Evolutionary conservation across 2,113 vertebrate genomes (phyloP), one percentile per base, ranked within the genome.

Genomic region (Amazona vittata): DNA sequence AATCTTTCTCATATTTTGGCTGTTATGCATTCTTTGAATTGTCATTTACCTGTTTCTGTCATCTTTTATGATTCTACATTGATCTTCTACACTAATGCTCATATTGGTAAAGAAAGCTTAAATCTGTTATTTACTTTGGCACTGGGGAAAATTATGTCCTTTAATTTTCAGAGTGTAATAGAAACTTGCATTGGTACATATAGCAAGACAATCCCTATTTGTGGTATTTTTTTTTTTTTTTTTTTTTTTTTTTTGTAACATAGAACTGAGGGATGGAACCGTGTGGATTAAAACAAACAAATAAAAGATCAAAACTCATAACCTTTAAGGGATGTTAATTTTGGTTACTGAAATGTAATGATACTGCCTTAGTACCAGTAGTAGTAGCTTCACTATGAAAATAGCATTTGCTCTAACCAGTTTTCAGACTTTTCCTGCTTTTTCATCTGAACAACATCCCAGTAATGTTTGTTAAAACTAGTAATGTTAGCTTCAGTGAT

Each of bases 171-270:
- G 21, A 83, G 29, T 15, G 43, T 0, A 0, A 70, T 21, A 8
- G 22, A 77, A 90, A 70, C 8, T 73, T 79, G 3, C 5, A 18
- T 13, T 57, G 28, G 5, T 55, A 8, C 26, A 33, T 29, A 26
- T 2, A 52, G 17, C 6, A 4, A 74, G 21, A 49, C 15, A 73
- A 43, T 2, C 4, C 3, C 1, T 79, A 9, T 49, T 55, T 67
- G 18, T 73, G 3, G n/a, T n/a, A n/a, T n/a, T n/a, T n/a, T 3
- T 8, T 9, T 3, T 8, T 25, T 5, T 15, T 26, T 15, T 19
- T 47, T 22, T 2, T 28, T 15, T 49, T 50, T 19, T 20, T 26
- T 37, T 41, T 50, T 70, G 8, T 59, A 53, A 37, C 9, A 11
- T 0, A 19, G 11, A 75, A 28, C 59, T n/a, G 41, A 82, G 52